phyloP scores from a whole-genome alignment of 2,888 invertebrate species.

The Polymixis lichenea region DNA sequence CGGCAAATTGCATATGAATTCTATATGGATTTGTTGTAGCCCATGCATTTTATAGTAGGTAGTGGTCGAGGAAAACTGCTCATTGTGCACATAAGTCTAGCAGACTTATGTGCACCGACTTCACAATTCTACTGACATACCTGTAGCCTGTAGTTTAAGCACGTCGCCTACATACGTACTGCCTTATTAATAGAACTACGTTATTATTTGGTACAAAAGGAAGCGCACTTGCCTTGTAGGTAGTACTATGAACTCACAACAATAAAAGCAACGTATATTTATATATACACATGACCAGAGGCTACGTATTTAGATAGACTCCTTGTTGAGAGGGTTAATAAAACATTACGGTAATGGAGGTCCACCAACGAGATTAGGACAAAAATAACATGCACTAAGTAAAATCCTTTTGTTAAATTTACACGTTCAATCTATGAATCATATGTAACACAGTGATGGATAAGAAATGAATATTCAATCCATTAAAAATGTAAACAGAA shows the following conservation, averaged over 20 bases:
- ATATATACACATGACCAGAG: constrained; percentile 16
- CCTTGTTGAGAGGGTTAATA: constrained; percentile 28
- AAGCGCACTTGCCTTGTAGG: constrained; percentile 51
- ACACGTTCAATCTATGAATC: neutral
- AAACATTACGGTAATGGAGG: constrained; percentile 28
- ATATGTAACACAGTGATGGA: neutral
- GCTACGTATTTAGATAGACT: constrained; percentile 25
- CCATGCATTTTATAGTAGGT: constrained; percentile 81
- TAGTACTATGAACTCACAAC: constrained; percentile 41
- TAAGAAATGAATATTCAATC: constrained; percentile 6
- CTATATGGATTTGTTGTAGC: constrained; percentile 80
- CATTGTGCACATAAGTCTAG: constrained; percentile 76
- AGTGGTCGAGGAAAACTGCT: constrained; percentile 77
- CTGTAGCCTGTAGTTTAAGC: constrained; percentile 47
- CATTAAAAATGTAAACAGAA: constrained; percentile 18
- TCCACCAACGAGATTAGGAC: constrained; percentile 4
- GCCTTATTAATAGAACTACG: constrained; percentile 60
- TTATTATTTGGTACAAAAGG: constrained; percentile 62
- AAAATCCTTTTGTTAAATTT: constrained; percentile 11
- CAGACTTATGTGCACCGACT: constrained; percentile 55
- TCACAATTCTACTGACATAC: constrained; percentile 60
- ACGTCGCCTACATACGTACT: constrained; percentile 60
- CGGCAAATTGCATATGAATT: constrained; percentile 83
- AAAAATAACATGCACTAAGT: constrained; percentile 37
- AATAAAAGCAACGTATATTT: constrained; percentile 48